These are phyloP conservation scores for Psittacus erithacus DNA, from an alignment of 2,113 vertebrate species.

Conservation along the genomic window DNA sequence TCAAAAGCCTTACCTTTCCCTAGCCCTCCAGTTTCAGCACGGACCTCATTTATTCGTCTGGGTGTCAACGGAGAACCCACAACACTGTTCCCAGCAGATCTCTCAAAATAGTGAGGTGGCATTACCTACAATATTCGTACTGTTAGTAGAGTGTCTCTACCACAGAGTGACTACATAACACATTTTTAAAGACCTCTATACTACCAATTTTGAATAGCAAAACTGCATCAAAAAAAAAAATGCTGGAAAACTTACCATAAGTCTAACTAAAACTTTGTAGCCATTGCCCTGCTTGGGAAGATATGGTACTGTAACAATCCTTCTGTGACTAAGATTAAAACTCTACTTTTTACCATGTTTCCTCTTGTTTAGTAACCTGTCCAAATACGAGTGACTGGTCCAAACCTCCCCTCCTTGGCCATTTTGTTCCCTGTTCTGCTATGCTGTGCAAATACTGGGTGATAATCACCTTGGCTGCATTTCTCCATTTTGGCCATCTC, in stretches of 20 bases:
- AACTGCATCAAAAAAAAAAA: background rate
- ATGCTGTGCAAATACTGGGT: fast-evolving
- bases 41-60: conserved; percentile 77
- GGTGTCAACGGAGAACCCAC: conserved; percentile 70
- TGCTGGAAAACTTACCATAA: background rate
- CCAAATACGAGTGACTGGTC: background rate
- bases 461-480: background rate
- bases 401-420: background rate
- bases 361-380: background rate
- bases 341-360: background rate
- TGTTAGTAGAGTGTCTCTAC: background rate
- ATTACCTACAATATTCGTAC: conserved; percentile 81
- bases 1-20: conserved; percentile 73
- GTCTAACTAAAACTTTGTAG: fast-evolving
- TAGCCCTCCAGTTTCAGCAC: conserved; percentile 68
- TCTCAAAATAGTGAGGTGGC: conserved; percentile 89
- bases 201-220: background rate
- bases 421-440: background rate
- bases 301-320: no score
- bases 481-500: background rate
- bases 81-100: conserved; percentile 62
- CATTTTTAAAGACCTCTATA: background rate
- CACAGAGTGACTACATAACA: background rate
- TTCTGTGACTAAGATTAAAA: background rate
- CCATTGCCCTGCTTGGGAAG: background rate